Evolutionary conservation across 2,113 vertebrate species (phyloP).

Genomic region (Cololabis saira): DNA sequence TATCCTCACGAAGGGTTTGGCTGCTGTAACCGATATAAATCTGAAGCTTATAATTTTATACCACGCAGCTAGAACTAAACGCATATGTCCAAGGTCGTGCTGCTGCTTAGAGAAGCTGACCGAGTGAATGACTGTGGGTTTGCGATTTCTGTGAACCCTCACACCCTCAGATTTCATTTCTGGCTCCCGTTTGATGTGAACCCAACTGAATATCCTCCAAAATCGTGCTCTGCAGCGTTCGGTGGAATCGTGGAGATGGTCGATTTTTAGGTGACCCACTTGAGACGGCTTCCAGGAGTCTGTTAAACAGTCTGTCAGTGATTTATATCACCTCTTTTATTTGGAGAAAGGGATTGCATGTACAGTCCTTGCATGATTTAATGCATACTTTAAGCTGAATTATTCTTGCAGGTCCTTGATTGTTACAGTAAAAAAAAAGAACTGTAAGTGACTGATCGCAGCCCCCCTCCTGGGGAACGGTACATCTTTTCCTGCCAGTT

Average conservation of each 20-base stretch:
- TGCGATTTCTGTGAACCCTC: slow-evolving; percentile 7
- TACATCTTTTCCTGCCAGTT: too few species aligned
- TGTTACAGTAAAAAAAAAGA: too few species aligned
- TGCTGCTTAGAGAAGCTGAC: slow-evolving; percentile 23
- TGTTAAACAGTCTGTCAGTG: too few species aligned
- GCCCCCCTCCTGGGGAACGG: too few species aligned
- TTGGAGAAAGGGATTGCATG: too few species aligned
- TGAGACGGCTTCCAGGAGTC: too few species aligned
- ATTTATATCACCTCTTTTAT: too few species aligned
- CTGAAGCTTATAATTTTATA: slow-evolving; percentile 27
- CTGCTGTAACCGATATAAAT: slow-evolving; percentile 31
- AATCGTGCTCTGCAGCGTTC: background rate
- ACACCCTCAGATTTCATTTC: slow-evolving; percentile 33
- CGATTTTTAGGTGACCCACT: too few species aligned
- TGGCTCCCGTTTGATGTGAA: slow-evolving; percentile 29
- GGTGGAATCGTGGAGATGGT: too few species aligned
- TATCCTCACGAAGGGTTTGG: slow-evolving; percentile 15
- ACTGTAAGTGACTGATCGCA: too few species aligned
- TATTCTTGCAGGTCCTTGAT: too few species aligned
- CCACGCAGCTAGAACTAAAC: slow-evolving; percentile 17
- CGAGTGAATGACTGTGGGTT: slow-evolving; percentile 9
- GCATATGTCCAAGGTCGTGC: too few species aligned
- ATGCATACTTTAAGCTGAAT: background rate
- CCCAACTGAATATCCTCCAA: slow-evolving; percentile 2
- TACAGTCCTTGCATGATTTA: background rate